phyloP scores from a whole-genome alignment of 2,113 vertebrate genomes.

The Copsychus sechellarum region DNA sequence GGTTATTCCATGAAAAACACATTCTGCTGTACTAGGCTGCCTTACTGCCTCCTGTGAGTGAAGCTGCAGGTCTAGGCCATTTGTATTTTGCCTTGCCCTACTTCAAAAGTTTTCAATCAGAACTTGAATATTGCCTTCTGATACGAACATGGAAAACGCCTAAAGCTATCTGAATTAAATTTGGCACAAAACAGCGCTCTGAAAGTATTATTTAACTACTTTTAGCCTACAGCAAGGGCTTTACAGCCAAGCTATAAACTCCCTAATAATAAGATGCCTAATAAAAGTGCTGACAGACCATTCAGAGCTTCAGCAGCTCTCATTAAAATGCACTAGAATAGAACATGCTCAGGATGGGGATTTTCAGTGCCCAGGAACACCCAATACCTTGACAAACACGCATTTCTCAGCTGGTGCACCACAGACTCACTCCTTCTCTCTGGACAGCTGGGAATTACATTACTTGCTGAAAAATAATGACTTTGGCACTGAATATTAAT shows the following conservation, averaged over 20 bases:
- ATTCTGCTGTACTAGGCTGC: background rate
- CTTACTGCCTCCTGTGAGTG: background rate
- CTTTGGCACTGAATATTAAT: constrained; percentile 34
- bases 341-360: constrained; percentile 6
- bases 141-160: background rate
- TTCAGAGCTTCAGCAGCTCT: background rate
- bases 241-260: constrained; percentile 49
- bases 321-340: constrained; percentile 38
- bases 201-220: constrained; percentile 51
- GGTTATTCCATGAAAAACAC: background rate
- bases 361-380: background rate
- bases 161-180: constrained; percentile 27
- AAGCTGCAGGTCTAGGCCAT: background rate
- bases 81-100: background rate
- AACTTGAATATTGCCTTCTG: constrained; percentile 9
- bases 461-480: background rate
- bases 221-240: constrained; percentile 54
- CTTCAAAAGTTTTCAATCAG: constrained; percentile 17
- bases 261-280: constrained; percentile 47
- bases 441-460: background rate
- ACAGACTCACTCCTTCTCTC: background rate
- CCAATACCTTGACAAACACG: background rate
- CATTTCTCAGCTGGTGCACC: background rate
- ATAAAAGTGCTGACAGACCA: constrained; percentile 50
- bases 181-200: constrained; percentile 28